phyloP scores from a whole-genome alignment of 2,797 vertebrate genomes.

The Clarias platycephalus region DNA sequence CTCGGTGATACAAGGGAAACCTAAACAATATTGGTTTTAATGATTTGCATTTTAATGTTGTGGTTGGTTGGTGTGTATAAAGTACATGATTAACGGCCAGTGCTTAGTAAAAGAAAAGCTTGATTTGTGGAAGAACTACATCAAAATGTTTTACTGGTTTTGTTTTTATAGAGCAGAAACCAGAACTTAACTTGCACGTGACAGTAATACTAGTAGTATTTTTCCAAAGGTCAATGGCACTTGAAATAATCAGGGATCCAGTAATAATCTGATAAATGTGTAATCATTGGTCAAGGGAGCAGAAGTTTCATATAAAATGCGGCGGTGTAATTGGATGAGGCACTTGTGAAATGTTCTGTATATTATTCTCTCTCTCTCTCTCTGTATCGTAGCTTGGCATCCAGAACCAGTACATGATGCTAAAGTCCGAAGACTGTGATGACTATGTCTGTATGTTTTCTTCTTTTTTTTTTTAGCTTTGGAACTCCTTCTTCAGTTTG shows the following conservation, averaged over 20 bases:
- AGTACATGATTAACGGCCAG: neutral
- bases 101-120: neutral
- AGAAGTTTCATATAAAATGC: neutral
- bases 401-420: neutral
- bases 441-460: neutral
- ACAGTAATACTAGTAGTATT: neutral
- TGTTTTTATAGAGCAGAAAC: neutral
- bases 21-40: no score
- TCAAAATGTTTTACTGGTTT: neutral
- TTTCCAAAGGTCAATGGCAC: neutral
- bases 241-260: neutral
- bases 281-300: neutral
- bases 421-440: neutral
- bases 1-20: no score
- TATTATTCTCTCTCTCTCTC: neutral
- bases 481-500: slow-evolving; percentile 99
- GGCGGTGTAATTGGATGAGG: neutral
- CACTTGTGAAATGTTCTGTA: neutral
- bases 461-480: slow-evolving; percentile 77
- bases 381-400: neutral
- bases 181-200: neutral
- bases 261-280: neutral
- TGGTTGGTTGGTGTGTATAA: neutral
- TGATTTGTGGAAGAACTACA: neutral
- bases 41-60: no score